A percentile compares a stretch with the other conserved stretches of the same genome.
These are phyloP conservation scores for Meiosimyza decipiens DNA, from an alignment of 2,888 invertebrate genomes.

Conservation along the genomic window DNA sequence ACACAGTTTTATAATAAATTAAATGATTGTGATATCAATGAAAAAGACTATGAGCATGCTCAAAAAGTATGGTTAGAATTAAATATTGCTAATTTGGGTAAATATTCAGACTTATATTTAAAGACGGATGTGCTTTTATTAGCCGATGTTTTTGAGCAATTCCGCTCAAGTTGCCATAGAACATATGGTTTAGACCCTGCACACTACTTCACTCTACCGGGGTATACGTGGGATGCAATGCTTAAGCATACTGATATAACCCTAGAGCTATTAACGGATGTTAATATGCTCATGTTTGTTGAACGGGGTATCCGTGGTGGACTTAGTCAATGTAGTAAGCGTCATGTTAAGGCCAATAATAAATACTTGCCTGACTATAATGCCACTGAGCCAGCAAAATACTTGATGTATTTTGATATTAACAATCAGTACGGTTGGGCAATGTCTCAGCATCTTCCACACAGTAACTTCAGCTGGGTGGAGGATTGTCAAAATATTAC, in stretches of 20 bases:
- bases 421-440: slow-evolving; percentile 61
- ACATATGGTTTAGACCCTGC: slow-evolving; percentile 19
- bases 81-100: background rate
- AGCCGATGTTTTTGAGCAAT: slow-evolving; percentile 33
- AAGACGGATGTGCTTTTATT: slow-evolving; percentile 24
- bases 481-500: slow-evolving; percentile 35
- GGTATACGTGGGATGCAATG: background rate
- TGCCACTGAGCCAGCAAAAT: slow-evolving; percentile 38
- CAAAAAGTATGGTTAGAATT: background rate
- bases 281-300: background rate
- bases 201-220: too few relatives aligned
- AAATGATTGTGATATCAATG: background rate
- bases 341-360: background rate
- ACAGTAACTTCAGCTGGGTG: slow-evolving; percentile 53
- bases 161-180: slow-evolving; percentile 9
- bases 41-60: background rate
- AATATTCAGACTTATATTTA: slow-evolving; percentile 26
- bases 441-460: slow-evolving; percentile 55
- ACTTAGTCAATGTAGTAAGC: background rate
- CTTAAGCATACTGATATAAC: background rate
- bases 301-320: background rate
- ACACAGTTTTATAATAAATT: background rate
- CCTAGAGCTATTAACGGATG: slow-evolving; percentile 1
- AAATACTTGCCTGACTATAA: background rate
- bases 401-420: slow-evolving; percentile 55